Conservation (phyloP, 2,113 vertebrate genomes). For the Laterallus jamaicensis region DNA sequence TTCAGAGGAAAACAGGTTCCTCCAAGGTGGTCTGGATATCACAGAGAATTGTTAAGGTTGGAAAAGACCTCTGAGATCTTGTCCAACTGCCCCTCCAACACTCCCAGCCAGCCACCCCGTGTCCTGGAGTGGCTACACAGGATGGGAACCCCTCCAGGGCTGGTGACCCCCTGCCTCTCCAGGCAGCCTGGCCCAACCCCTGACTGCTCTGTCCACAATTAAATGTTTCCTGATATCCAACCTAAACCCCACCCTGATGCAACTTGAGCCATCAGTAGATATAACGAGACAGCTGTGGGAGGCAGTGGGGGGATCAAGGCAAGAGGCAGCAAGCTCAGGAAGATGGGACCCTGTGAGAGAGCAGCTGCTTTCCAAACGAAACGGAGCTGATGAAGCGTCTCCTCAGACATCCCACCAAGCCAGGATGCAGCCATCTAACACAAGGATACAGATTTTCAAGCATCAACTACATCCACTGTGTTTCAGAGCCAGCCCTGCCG, state of each 20-base stretch:
- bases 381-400: background rate
- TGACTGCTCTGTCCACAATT: too few species aligned
- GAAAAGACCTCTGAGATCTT: too few species aligned
- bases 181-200: too few species aligned
- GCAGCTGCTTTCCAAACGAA: background rate
- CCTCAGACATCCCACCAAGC: background rate
- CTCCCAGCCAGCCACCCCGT: too few species aligned
- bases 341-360: background rate
- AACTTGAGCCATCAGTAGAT: background rate
- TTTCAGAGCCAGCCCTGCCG: background rate
- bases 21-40: background rate
- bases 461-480: background rate
- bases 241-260: too few species aligned
- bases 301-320: background rate
- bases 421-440: background rate
- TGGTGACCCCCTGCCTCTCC: too few species aligned
- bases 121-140: too few species aligned
- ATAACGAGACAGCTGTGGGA: background rate
- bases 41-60: too few species aligned
- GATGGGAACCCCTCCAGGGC: too few species aligned
- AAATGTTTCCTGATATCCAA: too few species aligned
- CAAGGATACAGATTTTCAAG: background rate
- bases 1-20: background rate
- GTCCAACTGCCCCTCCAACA: too few species aligned
- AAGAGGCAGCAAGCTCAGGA: background rate